Evolutionary conservation across 2,888 invertebrate species (phyloP).

Genomic region (Drosophila flavopinicola): DNA sequence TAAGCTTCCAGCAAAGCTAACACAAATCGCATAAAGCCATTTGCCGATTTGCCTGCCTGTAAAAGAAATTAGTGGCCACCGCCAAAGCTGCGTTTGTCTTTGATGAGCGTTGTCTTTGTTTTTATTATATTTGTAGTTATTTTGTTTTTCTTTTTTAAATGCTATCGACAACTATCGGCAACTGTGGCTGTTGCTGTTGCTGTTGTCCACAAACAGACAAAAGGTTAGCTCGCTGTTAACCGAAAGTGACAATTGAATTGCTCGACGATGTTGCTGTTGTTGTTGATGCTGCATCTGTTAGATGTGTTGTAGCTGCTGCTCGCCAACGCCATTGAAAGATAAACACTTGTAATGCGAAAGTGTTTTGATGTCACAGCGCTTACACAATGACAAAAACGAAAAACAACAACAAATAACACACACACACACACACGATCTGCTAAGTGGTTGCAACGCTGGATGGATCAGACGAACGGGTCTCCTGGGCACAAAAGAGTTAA

Average conservation of each 20-base stretch:
- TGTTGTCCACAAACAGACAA: constrained; percentile 34
- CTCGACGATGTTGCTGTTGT: constrained; percentile 19
- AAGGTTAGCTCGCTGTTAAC: no score
- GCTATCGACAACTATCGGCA: constrained; percentile 25
- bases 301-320: constrained; percentile 11
- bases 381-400: constrained; percentile 57
- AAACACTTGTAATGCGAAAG: constrained; percentile 79
- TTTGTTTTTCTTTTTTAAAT: no score
- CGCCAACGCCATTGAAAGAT: constrained; percentile 46
- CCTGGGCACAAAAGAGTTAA: neutral
- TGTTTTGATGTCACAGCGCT: constrained; percentile 59
- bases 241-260: constrained; percentile 76
- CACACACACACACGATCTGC: constrained; percentile 53
- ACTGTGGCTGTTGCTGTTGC: constrained; percentile 38
- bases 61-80: constrained; percentile 49
- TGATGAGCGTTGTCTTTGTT: constrained; percentile 50
- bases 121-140: constrained; percentile 10
- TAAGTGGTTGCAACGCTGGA: constrained; percentile 50
- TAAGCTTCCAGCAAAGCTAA: constrained; percentile 24
- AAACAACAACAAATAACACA: constrained; percentile 24
- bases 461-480: constrained; percentile 1
- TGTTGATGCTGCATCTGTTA: no score
- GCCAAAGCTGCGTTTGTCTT: constrained; percentile 42
- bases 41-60: constrained; percentile 49
- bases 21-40: constrained; percentile 58